These are phyloP conservation scores for Arenaria interpres DNA, from an alignment of 2,113 vertebrate species.

Conservation along the genomic window DNA sequence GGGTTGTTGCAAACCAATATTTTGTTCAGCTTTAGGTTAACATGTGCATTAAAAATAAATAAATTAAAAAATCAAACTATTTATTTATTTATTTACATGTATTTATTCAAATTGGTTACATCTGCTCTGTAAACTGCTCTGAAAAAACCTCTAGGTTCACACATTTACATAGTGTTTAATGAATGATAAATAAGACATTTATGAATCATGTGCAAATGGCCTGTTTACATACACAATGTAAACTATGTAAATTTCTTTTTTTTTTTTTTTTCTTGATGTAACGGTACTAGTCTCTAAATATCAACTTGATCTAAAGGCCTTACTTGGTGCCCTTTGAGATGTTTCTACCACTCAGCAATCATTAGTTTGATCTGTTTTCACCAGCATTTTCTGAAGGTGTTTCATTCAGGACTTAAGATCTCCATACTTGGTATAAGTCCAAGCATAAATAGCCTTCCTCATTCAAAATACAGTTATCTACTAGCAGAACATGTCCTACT, in stretches of 20 bases:
- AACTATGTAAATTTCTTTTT: neutral
- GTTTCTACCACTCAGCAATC: neutral
- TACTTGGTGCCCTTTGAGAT: neutral
- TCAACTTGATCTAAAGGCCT: neutral
- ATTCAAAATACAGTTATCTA: neutral
- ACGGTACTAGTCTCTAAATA: neutral
- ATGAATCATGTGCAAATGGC: slow-evolving; percentile 35
- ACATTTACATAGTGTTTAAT: slow-evolving; percentile 62
- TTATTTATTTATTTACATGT: slow-evolving; percentile 51
- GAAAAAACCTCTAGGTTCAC: neutral
- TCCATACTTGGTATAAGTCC: neutral
- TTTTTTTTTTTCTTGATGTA: neutral
- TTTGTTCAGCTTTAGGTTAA: slow-evolving; percentile 14
- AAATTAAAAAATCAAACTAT: neutral
- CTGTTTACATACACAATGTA: neutral
- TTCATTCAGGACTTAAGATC: neutral
- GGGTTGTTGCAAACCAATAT: neutral
- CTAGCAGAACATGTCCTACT: neutral
- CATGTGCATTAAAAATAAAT: neutral
- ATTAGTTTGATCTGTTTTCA: neutral
- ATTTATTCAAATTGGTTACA: slow-evolving; percentile 64
- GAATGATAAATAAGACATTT: slow-evolving; percentile 62
- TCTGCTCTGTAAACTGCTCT: slow-evolving; percentile 40
- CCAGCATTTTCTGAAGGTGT: neutral
- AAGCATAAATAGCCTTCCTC: neutral